These are phyloP conservation scores for Oncopeltus fasciatus DNA, from an alignment of 1,140 invertebrate genomes.

Conservation along the genomic window DNA sequence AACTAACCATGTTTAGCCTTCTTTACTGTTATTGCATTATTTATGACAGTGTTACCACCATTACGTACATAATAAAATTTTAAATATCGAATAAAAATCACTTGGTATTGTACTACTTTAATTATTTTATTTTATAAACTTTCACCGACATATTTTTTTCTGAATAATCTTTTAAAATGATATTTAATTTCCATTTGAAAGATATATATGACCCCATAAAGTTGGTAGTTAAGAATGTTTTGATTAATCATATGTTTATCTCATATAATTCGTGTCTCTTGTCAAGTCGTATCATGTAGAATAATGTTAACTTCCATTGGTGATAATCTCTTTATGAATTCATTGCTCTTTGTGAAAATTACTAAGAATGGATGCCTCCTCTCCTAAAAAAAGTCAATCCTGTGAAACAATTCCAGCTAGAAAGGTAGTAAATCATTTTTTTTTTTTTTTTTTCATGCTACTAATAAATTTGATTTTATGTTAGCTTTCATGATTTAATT, in stretches of 20 bases:
- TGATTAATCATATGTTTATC: background rate
- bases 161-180: too few relatives aligned
- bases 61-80: background rate
- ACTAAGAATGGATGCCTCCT: background rate
- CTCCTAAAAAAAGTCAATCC: conserved; percentile 4
- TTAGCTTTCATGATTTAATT: too few relatives aligned
- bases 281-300: background rate
- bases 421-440: background rate
- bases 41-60: background rate
- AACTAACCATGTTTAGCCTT: background rate
- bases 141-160: too few relatives aligned
- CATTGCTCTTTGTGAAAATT: background rate
- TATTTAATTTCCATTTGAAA: too few relatives aligned
- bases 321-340: background rate
- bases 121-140: too few relatives aligned
- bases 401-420: background rate
- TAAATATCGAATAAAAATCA: background rate
- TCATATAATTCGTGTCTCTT: background rate
- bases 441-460: background rate
- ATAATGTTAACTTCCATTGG: background rate
- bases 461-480: too few relatives aligned
- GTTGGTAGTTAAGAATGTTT: background rate
- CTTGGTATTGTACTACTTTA: too few relatives aligned
- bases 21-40: background rate
- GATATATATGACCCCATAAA: too few relatives aligned